Evolutionary conservation across 1,140 invertebrate species (phyloP).

Genomic region (Aplysia californica): DNA sequence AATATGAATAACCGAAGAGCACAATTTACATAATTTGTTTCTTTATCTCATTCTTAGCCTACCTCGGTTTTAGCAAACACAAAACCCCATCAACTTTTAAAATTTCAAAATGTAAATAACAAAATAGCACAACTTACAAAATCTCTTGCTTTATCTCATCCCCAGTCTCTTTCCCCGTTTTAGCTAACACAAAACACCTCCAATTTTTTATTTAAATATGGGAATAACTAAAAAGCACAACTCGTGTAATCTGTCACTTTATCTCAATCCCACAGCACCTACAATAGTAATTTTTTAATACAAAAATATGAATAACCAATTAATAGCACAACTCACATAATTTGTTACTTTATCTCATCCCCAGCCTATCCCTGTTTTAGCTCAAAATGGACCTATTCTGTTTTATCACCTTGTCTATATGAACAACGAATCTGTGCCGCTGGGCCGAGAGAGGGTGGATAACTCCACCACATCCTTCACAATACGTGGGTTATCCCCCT

Average conservation of each 20-base stretch:
- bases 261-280: too few relatives aligned
- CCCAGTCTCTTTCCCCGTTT: too few relatives aligned
- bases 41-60: constrained; percentile 27
- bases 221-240: too few relatives aligned
- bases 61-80: constrained; percentile 18
- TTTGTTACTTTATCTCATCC: constrained; percentile 4
- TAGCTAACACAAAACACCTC: too few relatives aligned
- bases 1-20: too few relatives aligned
- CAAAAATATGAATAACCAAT: too few relatives aligned
- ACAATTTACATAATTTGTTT: too few relatives aligned
- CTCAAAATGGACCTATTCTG: constrained; percentile 35
- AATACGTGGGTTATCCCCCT: constrained; percentile 39
- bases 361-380: constrained; percentile 24
- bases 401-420: constrained; percentile 23
- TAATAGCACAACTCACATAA: too few relatives aligned
- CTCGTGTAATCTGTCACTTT: too few relatives aligned
- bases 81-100: constrained; percentile 30
- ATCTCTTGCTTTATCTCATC: too few relatives aligned
- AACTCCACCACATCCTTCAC: neutral
- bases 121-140: neutral
- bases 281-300: too few relatives aligned
- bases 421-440: neutral
- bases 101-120: constrained; percentile 13
- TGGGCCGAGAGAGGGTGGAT: neutral
- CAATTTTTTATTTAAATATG: too few relatives aligned